phyloP scores from a whole-genome alignment of 2,113 vertebrate species.

The Micronycteris hirsuta region DNA sequence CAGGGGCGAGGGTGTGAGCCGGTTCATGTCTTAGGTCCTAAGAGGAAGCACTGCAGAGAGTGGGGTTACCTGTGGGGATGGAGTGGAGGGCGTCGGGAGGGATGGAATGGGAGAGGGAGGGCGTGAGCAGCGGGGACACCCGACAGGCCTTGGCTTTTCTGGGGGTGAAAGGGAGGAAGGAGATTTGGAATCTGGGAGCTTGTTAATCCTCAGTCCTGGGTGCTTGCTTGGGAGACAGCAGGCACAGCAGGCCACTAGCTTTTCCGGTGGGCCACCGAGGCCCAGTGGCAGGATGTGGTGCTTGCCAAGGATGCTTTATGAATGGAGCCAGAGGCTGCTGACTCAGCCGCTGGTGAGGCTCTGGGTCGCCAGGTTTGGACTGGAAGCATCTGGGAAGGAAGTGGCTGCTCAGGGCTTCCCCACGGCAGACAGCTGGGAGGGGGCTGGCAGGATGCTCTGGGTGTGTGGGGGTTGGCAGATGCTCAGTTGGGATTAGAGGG shows the following conservation, averaged over 20 bases:
- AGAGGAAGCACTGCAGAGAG: background rate
- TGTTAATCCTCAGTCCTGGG: background rate
- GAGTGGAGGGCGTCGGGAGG: background rate
- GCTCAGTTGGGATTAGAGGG: background rate
- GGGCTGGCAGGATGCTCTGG: slow-evolving; percentile 2
- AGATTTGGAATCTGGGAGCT: background rate
- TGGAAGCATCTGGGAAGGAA: slow-evolving; percentile 58
- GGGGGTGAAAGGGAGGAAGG: background rate
- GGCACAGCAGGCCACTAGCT: background rate
- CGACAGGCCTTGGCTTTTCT: background rate
- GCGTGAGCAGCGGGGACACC: background rate
- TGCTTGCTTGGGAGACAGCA: background rate
- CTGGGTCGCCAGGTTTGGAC: background rate
- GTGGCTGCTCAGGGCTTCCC: slow-evolving; percentile 52
- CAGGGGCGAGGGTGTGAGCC: background rate
- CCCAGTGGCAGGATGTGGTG: slow-evolving; percentile 35
- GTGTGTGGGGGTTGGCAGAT: accelerated
- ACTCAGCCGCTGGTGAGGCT: slow-evolving; percentile 25
- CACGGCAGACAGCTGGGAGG: background rate
- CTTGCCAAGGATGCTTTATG: background rate
- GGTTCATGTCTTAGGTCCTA: background rate
- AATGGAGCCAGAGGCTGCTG: slow-evolving; percentile 16
- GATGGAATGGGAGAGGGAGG: background rate
- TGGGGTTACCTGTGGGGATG: background rate
- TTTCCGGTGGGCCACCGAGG: background rate